phyloP scores from a whole-genome alignment of 2,797 vertebrate species.

The Gila robusta region DNA sequence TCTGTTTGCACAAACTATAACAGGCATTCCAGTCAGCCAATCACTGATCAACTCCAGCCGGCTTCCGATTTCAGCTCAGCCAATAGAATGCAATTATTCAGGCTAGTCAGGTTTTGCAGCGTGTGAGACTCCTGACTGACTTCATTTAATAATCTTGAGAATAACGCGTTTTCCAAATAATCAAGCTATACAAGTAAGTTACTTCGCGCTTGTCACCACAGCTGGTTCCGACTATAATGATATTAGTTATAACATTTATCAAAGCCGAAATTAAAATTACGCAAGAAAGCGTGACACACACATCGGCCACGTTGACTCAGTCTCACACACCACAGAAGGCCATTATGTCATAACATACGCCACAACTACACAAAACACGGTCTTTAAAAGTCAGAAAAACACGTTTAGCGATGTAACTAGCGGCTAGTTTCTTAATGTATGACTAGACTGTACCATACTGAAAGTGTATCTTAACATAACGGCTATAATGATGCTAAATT shows the following conservation, averaged over 20 bases:
- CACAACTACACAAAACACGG: background rate
- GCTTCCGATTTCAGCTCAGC: background rate
- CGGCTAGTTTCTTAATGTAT: background rate
- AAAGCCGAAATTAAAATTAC: background rate
- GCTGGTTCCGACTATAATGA: background rate
- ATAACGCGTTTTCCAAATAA: background rate
- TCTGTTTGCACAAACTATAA: slow-evolving; percentile 4
- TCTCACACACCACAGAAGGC: background rate
- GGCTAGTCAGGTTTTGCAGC: background rate
- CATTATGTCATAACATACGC: background rate
- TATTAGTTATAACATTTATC: background rate
- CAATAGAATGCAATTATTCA: slow-evolving; percentile 1
- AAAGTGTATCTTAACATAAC: background rate
- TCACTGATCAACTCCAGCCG: background rate
- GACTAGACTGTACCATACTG: background rate
- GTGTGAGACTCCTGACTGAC: background rate
- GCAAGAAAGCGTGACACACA: background rate
- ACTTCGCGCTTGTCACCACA: background rate
- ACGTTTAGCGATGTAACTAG: background rate
- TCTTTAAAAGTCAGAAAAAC: background rate
- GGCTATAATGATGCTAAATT: background rate
- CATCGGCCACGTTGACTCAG: slow-evolving; percentile 33
- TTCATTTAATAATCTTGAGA: slow-evolving; percentile 12
- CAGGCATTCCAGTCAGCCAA: slow-evolving; percentile 24
- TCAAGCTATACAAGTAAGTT: too few species aligned